Conservation (phyloP, 2,888 invertebrate species). For the Pyrocoelia pectoralis region DNA sequence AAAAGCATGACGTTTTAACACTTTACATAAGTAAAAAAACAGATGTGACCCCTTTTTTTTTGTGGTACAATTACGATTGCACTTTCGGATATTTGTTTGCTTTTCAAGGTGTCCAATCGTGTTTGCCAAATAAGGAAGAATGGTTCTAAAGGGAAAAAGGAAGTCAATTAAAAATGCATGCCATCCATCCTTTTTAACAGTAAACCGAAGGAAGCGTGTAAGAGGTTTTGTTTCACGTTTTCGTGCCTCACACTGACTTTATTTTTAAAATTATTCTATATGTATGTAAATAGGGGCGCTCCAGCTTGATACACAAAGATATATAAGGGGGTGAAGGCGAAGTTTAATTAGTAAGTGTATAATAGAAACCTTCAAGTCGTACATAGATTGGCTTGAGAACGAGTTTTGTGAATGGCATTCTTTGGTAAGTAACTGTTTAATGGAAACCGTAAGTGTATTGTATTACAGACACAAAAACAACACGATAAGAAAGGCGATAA, state of each 20-base stretch:
- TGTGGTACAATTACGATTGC: too few species aligned
- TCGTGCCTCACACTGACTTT: neutral
- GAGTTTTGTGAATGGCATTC: neutral
- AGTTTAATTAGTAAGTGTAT: neutral
- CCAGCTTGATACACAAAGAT: neutral
- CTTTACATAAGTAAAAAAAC: too few species aligned
- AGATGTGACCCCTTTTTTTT: too few species aligned
- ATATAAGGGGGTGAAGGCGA: neutral
- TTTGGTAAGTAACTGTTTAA: neutral
- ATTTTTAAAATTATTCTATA: neutral
- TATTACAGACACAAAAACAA: neutral
- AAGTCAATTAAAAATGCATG: neutral
- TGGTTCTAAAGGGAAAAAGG: neutral
- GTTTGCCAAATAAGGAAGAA: neutral
- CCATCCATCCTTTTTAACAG: neutral
- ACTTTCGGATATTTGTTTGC: too few species aligned
- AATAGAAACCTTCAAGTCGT: neutral
- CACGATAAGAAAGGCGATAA: too few species aligned
- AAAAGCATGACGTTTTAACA: too few species aligned
- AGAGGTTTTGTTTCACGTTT: neutral
- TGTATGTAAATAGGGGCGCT: neutral
- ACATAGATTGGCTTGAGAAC: neutral
- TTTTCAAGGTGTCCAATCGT: neutral
- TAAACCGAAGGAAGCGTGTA: constrained; percentile 2
- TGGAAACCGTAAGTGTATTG: neutral